These are phyloP conservation scores for Anodontia alba DNA, from an alignment of 2,888 invertebrate species.

Conservation along the genomic window DNA sequence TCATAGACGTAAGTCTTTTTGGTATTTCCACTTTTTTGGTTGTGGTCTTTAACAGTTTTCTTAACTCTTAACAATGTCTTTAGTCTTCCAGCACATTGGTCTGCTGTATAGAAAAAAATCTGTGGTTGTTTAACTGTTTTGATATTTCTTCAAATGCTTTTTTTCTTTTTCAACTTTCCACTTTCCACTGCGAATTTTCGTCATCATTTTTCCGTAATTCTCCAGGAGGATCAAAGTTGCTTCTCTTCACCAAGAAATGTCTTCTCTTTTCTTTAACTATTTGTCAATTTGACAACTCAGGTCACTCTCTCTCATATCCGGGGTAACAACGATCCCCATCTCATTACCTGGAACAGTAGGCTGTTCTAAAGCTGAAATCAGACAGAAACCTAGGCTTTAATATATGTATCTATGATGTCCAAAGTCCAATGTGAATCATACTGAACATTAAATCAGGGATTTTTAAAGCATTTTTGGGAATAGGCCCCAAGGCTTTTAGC, in stretches of 20 bases:
- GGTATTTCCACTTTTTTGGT: slow-evolving; percentile 14
- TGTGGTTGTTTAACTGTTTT: background rate
- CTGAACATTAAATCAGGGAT: too few species aligned
- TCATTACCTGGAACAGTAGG: too few species aligned
- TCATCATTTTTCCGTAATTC: slow-evolving; percentile 6
- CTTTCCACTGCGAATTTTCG: slow-evolving; percentile 16
- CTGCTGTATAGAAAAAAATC: background rate
- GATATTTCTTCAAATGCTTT: slow-evolving; percentile 29
- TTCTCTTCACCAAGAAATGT: slow-evolving; percentile 19
- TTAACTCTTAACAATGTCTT: slow-evolving; percentile 26
- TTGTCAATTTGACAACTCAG: too few species aligned
- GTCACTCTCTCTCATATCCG: too few species aligned
- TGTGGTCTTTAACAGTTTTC: slow-evolving; percentile 25
- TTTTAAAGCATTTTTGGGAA: too few species aligned
- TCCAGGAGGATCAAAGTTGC: slow-evolving; percentile 20
- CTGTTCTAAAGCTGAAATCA: too few species aligned
- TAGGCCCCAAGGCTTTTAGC: too few species aligned
- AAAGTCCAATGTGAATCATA: too few species aligned
- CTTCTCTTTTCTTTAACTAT: too few species aligned
- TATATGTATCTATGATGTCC: too few species aligned
- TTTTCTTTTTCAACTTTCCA: slow-evolving; percentile 23
- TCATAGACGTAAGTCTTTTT: slow-evolving; percentile 12
- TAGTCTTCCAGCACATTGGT: slow-evolving; percentile 19
- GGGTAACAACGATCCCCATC: too few species aligned
- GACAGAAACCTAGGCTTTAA: too few species aligned